Conservation (phyloP, 2,113 vertebrate genomes). For the Isurus oxyrinchus region DNA sequence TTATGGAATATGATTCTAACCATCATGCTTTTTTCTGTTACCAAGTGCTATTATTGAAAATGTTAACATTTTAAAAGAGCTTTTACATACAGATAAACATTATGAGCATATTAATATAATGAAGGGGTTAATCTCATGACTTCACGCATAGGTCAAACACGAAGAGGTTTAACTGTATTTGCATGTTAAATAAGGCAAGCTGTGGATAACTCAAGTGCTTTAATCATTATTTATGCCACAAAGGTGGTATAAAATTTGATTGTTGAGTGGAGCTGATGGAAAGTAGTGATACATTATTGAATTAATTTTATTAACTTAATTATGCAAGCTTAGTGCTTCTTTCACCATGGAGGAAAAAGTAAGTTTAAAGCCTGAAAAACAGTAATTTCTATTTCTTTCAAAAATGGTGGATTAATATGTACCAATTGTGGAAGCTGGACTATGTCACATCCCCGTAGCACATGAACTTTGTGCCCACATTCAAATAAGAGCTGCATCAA, state of each 20-base stretch:
- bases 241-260: background rate
- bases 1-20: background rate
- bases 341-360: background rate
- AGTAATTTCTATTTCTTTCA: background rate
- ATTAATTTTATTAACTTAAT: background rate
- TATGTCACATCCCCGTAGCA: background rate
- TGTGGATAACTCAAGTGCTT: background rate
- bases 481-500: background rate
- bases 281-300: background rate
- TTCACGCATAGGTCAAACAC: background rate
- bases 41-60: background rate
- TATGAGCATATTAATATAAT: background rate
- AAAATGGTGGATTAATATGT: background rate
- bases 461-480: background rate
- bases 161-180: background rate
- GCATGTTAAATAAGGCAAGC: background rate
- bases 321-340: background rate
- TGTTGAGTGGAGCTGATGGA: background rate
- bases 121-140: background rate
- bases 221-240: background rate
- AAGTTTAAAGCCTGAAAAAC: background rate
- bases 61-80: background rate
- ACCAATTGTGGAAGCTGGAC: background rate
- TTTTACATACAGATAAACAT: background rate
- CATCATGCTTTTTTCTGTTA: background rate